Base-by-base conservation (phyloP, 2,797 vertebrate genomes). In the Acomys russatus region DNA sequence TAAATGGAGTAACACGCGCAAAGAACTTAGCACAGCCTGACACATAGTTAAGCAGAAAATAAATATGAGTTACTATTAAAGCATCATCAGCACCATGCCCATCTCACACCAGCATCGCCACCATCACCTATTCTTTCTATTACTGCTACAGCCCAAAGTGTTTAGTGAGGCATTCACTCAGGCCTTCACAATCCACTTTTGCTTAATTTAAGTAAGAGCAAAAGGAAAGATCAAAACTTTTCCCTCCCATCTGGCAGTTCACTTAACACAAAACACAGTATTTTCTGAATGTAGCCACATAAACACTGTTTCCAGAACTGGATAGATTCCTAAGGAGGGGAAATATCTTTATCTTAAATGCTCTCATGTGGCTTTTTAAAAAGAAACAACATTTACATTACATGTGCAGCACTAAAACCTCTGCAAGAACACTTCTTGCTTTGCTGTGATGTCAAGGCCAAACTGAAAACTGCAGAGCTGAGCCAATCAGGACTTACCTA, bases 401-500 rank as follows among this genome's bases (percentile, higher is more conserved):
- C 54, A 87, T 91, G 71, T 79, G 2, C n/a, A 89, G 64, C 51
- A 91, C 18, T 79, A 61, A 95, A 82, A 90, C 63, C 56, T 51
- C 76, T 79, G 25, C 14, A 78, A 68, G 89, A 86, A 94, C 23
- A 82, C 7, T 90, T 51, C 18, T 94, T 95, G 51, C 59, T 15
- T 90, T 83, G 44, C n/a, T 66, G 56, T 35, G 82, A 93, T 35
- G 54, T 14, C 93, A 96, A 90, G 74, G 33, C 66, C 59, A 96
- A 35, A 80, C 0, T 63, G 64, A 88, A 86, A 92, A 82, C 56
- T 12, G 28, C 25, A 1, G 80, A 66, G 74, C 61, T 25, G 0
- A 71, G 49, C 8, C 88, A 0, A 76, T 20, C 25, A 97, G 70
- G 90, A 74, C 94, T 99, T 99, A 99, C 99, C 99, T 99, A 99